Percentiles rank a stretch among this genome's conserved stretches.
Evolutionary conservation across 2,113 vertebrate genomes (phyloP).

Genomic region (Sinocyclocheilus rhinocerous): DNA sequence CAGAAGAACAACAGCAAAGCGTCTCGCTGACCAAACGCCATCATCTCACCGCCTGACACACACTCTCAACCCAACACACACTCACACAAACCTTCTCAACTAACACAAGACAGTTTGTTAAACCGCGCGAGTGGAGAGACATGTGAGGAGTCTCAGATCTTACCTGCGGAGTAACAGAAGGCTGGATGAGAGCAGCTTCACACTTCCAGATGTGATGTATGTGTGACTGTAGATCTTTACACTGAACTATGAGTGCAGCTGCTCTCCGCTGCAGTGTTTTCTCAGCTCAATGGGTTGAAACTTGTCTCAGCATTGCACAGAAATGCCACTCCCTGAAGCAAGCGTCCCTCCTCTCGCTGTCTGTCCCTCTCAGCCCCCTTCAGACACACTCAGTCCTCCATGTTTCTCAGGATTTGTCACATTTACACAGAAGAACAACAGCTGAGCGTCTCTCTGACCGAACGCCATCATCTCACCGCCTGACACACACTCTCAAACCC

Average conservation of each 20-base stretch:
- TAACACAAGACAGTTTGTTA: too few relatives aligned
- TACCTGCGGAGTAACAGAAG: not conserved
- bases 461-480: too few relatives aligned
- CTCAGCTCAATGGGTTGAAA: constrained; percentile 19
- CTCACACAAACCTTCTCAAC: too few relatives aligned
- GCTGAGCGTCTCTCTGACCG: too few relatives aligned
- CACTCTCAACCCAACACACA: not conserved
- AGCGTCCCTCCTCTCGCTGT: not conserved
- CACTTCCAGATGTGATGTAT: not conserved
- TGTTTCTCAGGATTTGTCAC: too few relatives aligned
- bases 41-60: too few relatives aligned
- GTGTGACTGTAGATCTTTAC: not conserved
- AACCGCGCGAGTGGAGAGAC: too few relatives aligned
- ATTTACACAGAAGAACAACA: too few relatives aligned
- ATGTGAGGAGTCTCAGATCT: not conserved
- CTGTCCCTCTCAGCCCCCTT: too few relatives aligned
- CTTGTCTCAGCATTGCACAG: constrained; percentile 25
- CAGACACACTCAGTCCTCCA: too few relatives aligned
- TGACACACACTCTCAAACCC: too few relatives aligned
- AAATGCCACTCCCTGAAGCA: not conserved
- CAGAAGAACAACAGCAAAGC: not conserved
- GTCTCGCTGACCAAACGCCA: too few relatives aligned
- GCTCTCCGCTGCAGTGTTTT: not conserved
- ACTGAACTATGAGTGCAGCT: not conserved
- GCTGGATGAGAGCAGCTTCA: not conserved